Conservation (phyloP, 1,140 invertebrate genomes). For the Neoseiulus cucumeris region DNA sequence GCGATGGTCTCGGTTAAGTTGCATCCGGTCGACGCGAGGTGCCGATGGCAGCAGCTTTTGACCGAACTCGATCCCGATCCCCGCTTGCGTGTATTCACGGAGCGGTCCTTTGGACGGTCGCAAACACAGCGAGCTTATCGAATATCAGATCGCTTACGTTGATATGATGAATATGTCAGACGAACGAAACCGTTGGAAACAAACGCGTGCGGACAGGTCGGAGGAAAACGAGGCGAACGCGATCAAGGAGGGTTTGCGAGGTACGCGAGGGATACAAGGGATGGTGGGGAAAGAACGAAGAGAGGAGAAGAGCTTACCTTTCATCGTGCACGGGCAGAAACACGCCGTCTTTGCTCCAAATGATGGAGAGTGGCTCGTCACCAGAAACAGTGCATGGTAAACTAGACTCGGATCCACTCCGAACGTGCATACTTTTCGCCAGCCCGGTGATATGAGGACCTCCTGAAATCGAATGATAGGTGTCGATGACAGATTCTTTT, state of each 20-base stretch:
- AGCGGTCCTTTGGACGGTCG: too few relatives aligned
- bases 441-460: conserved; percentile 18
- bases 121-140: too few relatives aligned
- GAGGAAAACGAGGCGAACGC: too few relatives aligned
- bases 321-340: conserved; percentile 31
- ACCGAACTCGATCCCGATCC: too few relatives aligned
- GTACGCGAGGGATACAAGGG: not conserved
- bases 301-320: not conserved
- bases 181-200: too few relatives aligned
- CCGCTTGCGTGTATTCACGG: too few relatives aligned
- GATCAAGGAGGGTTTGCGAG: not conserved
- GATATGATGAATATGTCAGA: too few relatives aligned
- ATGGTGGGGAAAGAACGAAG: not conserved
- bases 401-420: conserved; percentile 15
- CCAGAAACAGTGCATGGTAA: conserved; percentile 28
- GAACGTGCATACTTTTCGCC: conserved; percentile 17
- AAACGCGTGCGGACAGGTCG: too few relatives aligned
- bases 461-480: conserved; percentile 8
- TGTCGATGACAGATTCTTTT: conserved; percentile 12
- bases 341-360: conserved; percentile 51
- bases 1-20: too few relatives aligned
- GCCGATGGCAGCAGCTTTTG: too few relatives aligned
- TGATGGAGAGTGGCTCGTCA: conserved; percentile 48
- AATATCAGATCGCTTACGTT: too few relatives aligned
- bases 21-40: too few relatives aligned